Evolutionary conservation across 2,113 vertebrate species (phyloP), one percentile per base, ranked within the genome.

Genomic region (Podocnemis expansa): DNA sequence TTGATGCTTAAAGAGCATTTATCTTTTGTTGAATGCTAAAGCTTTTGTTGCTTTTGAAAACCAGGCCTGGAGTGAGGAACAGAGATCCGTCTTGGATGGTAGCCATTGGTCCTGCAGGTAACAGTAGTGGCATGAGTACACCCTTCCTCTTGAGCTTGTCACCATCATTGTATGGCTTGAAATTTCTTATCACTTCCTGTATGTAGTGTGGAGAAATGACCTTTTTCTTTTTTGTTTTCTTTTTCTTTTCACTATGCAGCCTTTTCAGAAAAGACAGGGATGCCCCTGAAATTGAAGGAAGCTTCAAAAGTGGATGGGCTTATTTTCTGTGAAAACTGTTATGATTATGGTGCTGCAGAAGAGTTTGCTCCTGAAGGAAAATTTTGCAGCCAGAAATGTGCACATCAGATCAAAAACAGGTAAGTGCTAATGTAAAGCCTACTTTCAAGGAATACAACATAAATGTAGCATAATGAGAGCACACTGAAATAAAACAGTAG

Each of bases 241-340:
- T 52, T 86, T 92, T 91, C 41, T 27, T 96, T 93, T 47, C 94
- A 60, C 73, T 96, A 88, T 97, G 52, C 95, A 98, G 98, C 98
- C 92, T 98, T 98, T 96, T 98, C 98, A 81, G 98, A 98, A 96
- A 98, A 97, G 97, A 97, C 97, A 81, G 98, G 97, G 85, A 89
- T 97, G 45, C 91, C 97, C 47, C 97, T 98, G 83, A 98, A 97
- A 90, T 89, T 98, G 96, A 98, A 98, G 95, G 98, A 98, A 85
- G 93, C 97, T 63, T 56, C 97, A 76, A 98, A 97, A 96, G 94
- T 97, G 85, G 98, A 98, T 47, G 98, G 98, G 85, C 98, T 98
- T 95, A 98, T 98, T 76, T 98, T 98, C 96, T 99, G 98, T 97
- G 98, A 98, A 95, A 98, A 97, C 96, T 99, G 98, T 91, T 98